These are phyloP conservation scores for Cheumatopsyche charites DNA, from an alignment of 1,140 invertebrate genomes.

Conservation along the genomic window DNA sequence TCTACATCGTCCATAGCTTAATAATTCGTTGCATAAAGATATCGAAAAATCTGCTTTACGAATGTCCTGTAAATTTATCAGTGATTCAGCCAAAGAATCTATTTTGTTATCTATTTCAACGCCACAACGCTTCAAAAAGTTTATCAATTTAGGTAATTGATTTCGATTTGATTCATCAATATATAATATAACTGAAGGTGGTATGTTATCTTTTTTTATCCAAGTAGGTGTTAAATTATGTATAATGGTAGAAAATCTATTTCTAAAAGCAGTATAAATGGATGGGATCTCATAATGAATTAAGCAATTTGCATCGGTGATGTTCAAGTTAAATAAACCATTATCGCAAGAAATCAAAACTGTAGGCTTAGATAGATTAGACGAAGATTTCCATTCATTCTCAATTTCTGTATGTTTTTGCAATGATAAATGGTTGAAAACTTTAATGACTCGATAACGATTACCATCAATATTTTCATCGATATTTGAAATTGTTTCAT, in stretches of 20 bases:
- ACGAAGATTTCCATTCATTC: background rate
- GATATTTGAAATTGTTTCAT: background rate
- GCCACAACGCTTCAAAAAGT: background rate
- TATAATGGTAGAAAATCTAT: constrained; percentile 15
- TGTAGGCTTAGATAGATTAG: background rate
- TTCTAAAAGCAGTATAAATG: background rate
- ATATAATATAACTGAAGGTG: background rate
- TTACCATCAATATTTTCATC: background rate
- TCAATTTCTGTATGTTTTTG: background rate
- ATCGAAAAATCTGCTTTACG: constrained; percentile 52
- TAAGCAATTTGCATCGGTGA: background rate
- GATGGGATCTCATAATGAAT: constrained; percentile 9
- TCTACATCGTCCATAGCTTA: constrained; percentile 54
- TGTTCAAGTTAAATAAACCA: constrained; percentile 2
- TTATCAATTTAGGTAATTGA: background rate
- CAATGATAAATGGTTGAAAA: background rate
- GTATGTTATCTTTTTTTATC: background rate
- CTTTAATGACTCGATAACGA: background rate
- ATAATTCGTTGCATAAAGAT: constrained; percentile 53
- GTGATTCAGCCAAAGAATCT: background rate
- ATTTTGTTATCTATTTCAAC: background rate
- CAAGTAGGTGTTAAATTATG: background rate
- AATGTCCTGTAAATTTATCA: constrained; percentile 48
- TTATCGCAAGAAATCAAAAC: constrained; percentile 11
- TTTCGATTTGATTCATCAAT: background rate